A percentile compares a stretch with the other conserved stretches of the same genome.
Conservation (phyloP, 1,140 invertebrate genomes). For the Adelges cooleyi region DNA sequence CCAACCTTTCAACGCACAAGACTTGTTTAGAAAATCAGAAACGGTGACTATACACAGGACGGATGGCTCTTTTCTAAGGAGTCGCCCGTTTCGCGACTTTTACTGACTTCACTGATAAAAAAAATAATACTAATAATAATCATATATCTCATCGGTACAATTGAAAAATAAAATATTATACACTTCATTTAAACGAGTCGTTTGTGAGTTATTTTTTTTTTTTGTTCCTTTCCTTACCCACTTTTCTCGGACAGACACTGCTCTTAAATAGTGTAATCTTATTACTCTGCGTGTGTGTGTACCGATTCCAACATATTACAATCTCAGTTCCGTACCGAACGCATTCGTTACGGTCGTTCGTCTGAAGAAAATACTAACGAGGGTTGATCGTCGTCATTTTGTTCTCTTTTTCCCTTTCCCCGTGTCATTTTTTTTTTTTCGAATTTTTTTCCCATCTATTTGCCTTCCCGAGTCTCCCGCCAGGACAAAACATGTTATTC, state of each 20-base stretch:
- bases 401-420: not conserved
- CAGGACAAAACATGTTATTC: slow-evolving; percentile 9
- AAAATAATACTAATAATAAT: no score
- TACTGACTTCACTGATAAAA: no score
- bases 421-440: not conserved
- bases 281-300: slow-evolving; percentile 7
- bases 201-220: not conserved
- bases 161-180: no score
- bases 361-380: slow-evolving; percentile 17
- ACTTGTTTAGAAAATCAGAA: no score
- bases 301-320: no score
- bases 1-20: no score
- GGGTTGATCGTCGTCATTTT: slow-evolving; percentile 13
- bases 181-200: slow-evolving; percentile 13
- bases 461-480: slow-evolving; percentile 17
- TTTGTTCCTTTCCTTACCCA: not conserved
- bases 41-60: no score
- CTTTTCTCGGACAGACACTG: no score
- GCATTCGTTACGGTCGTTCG: slow-evolving; percentile 21
- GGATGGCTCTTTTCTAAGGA: no score
- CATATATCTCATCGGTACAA: no score
- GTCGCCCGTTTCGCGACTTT: no score
- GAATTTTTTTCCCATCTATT: not conserved
- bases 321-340: not conserved
- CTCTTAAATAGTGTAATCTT: not conserved